Base-by-base conservation (phyloP, 2,888 invertebrate genomes). In the Colostygia pectinataria region DNA sequence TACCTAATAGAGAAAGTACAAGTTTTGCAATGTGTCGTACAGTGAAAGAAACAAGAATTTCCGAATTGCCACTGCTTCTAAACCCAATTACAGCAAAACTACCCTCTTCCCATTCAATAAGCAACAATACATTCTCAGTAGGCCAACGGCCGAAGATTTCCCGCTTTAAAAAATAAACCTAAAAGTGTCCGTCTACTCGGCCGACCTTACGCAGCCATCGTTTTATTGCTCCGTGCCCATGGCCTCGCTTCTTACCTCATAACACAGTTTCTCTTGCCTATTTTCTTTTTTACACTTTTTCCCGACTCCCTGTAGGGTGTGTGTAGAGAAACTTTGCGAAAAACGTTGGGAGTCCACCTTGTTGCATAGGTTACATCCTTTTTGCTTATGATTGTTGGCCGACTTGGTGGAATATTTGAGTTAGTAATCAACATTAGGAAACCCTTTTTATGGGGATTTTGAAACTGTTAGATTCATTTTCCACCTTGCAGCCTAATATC, bases 221-320 rank as follows among this genome's bases (percentile, higher is more conserved):
- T 86, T 87, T 87, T 87, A 83, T 86, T 88, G 78, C 83, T 83
- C 81, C 80, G 82, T 79, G 83, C 78, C 81, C 83, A 74, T 83
- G 85, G 81, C 83, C 83, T 79, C 75, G 68, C 77, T 82, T 78
- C 86, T 89, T 88, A 87, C 89, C 89, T 83, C 83, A 81, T 89
- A 87, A 88, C 89, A 89, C 87, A 89, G 83, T 88, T 88, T 86
- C 85, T 74, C 74, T 64, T 65, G 66, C 62, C 65, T 68, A 56
- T 61, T 60, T 60, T 65, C 68, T 71, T 71, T 70, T 71, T 72
- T 74, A 72, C 62, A 66, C 65, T 65, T 63, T 59, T 60, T 65
- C 71, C 63, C 63, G 59, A 57, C 59, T 61, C 66, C 68, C 64
- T 51, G 55, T 56, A 66, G 65, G 69, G 74, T 69, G 70, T 78